Conservation (phyloP, 2,888 invertebrate species). For the Stenoptilia bipunctidactyla region DNA sequence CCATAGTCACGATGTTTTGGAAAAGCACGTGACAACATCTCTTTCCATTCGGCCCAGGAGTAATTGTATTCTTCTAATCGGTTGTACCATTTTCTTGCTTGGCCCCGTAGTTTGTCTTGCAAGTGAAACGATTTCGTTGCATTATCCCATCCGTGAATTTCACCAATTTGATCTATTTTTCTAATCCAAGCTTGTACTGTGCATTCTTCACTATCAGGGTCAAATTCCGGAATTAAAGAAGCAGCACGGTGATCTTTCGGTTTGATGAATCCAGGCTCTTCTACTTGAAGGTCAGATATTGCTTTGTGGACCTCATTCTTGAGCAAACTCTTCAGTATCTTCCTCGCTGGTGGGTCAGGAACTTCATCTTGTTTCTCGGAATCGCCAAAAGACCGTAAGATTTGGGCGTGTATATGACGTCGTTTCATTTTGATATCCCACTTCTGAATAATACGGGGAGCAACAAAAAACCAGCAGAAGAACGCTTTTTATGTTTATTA, state of each 20-base stretch:
- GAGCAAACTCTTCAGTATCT: no score
- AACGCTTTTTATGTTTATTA: no score
- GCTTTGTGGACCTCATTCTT: no score
- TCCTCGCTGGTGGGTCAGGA: no score
- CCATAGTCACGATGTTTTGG: slow-evolving; percentile 19
- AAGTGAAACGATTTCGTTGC: slow-evolving; percentile 15
- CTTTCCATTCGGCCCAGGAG: slow-evolving; percentile 21
- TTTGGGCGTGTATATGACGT: no score
- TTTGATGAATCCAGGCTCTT: no score
- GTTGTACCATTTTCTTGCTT: slow-evolving; percentile 19
- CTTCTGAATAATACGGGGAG: no score
- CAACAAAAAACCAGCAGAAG: no score
- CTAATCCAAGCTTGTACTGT: slow-evolving; percentile 13
- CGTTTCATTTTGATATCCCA: no score
- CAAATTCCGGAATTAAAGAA: slow-evolving; percentile 13
- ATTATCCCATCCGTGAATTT: slow-evolving; percentile 18
- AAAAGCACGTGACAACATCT: slow-evolving; percentile 18
- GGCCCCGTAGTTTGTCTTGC: slow-evolving; percentile 20
- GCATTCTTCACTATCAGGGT: slow-evolving; percentile 14
- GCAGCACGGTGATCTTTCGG: slow-evolving; percentile 8
- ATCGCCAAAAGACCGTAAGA: no score
- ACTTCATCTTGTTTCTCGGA: no score
- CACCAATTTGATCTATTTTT: slow-evolving; percentile 17
- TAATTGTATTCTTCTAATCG: slow-evolving; percentile 19
- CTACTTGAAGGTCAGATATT: no score